Percentiles rank a stretch among this genome's conserved stretches.
Conservation (phyloP, 2,113 vertebrate species). For the Cinclus cinclus region DNA sequence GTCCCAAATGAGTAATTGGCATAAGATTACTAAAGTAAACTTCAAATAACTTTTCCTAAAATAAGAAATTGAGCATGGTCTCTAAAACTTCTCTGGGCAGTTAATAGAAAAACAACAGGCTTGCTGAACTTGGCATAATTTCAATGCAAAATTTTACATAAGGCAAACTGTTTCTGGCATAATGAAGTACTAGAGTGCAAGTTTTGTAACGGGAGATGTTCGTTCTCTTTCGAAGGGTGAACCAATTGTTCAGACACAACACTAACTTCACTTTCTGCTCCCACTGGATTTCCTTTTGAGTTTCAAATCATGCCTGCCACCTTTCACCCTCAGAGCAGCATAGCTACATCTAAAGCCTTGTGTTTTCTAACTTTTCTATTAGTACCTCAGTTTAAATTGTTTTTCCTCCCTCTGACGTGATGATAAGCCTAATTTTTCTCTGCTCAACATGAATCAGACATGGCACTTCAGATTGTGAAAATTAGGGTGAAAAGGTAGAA, state of each 20-base stretch:
- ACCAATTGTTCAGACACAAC: not conserved
- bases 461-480: not conserved
- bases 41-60: constrained; percentile 26
- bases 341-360: not conserved
- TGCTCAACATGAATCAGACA: not conserved
- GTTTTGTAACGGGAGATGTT: not conserved
- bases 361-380: not conserved
- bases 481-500: not conserved
- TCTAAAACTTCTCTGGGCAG: constrained; percentile 9
- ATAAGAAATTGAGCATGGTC: not conserved
- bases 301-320: not conserved
- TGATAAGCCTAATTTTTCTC: not conserved
- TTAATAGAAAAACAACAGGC: constrained; percentile 15
- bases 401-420: not conserved
- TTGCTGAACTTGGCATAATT: constrained; percentile 39
- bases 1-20: constrained; percentile 36
- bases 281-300: not conserved
- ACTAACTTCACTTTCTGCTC: not conserved
- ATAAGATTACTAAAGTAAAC: constrained; percentile 10
- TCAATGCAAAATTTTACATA: not conserved
- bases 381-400: not conserved
- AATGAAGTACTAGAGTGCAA: not conserved
- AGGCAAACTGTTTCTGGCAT: not conserved
- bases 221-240: not conserved
- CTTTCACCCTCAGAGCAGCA: not conserved